These are phyloP conservation scores for Anagrus nilaparvatae DNA, from an alignment of 1,140 invertebrate genomes.

Conservation along the genomic window DNA sequence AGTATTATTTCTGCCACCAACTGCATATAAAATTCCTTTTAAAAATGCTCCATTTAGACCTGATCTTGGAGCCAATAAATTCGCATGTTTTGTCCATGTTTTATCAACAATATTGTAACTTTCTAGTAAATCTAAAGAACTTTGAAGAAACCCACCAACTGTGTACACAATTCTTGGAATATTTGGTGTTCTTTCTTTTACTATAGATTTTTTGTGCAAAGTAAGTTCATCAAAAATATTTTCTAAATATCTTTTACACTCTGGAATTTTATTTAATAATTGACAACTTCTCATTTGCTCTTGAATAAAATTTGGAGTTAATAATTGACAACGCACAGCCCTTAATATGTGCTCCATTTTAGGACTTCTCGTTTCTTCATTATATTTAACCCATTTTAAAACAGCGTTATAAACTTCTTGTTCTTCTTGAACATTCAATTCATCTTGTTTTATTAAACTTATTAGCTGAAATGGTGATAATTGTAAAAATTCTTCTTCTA, in stretches of 20 bases:
- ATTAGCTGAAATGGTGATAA: conserved; percentile 63
- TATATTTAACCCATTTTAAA: conserved; percentile 80
- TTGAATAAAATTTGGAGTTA: conserved; percentile 79
- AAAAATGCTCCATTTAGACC: conserved; percentile 80
- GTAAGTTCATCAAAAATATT: conserved; percentile 84
- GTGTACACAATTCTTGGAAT: conserved; percentile 80
- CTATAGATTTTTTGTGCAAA: conserved; percentile 67
- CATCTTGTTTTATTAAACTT: conserved; percentile 47
- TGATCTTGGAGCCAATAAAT: conserved; percentile 71
- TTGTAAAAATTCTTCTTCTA: conserved; percentile 84
- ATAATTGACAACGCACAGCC: conserved; percentile 80
- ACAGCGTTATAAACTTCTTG: conserved; percentile 87
- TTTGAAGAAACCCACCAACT: conserved; percentile 77
- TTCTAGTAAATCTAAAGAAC: conserved; percentile 78
- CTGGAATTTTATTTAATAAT: conserved; percentile 75
- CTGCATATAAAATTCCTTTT: conserved; percentile 79
- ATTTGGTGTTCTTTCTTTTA: conserved; percentile 75
- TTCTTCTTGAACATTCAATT: conserved; percentile 82
- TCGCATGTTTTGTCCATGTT: conserved; percentile 68
- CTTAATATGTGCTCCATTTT: conserved; percentile 81
- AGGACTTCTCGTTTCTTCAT: conserved; percentile 68
- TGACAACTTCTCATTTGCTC: conserved; percentile 87
- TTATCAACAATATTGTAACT: conserved; percentile 78
- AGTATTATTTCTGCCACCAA: conserved; percentile 83
- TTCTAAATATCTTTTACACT: conserved; percentile 80